Evolutionary conservation across 1,140 invertebrate genomes (phyloP).

Genomic region (Teleopsis dalmanni): DNA sequence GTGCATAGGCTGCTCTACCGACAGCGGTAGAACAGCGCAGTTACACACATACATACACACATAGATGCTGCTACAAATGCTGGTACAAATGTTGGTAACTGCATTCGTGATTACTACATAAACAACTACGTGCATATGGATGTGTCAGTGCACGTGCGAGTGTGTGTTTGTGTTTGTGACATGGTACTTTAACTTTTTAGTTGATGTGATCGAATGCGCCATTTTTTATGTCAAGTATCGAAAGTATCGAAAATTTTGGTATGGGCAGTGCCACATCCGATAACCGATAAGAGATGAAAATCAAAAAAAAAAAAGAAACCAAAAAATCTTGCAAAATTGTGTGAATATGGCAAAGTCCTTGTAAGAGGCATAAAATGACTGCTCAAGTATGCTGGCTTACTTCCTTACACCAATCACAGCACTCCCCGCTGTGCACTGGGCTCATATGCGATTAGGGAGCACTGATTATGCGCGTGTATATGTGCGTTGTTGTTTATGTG

Average conservation of each 20-base stretch:
- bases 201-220: slow-evolving; percentile 5
- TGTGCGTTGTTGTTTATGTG: too few relatives aligned
- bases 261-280: neutral
- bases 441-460: too few relatives aligned
- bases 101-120: neutral
- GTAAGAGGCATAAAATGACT: too few relatives aligned
- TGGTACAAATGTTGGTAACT: neutral
- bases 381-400: too few relatives aligned
- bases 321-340: neutral
- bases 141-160: neutral
- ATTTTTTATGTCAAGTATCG: neutral
- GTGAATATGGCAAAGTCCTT: too few relatives aligned
- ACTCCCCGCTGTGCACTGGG: too few relatives aligned
- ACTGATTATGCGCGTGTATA: too few relatives aligned
- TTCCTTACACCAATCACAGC: too few relatives aligned
- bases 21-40: neutral
- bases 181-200: neutral
- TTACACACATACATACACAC: neutral
- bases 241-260: neutral
- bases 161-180: neutral
- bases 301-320: neutral
- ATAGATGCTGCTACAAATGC: neutral
- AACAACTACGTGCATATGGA: neutral
- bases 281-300: slow-evolving; percentile 1
- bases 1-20: neutral